Evolutionary conservation across 2,797 vertebrate genomes (phyloP), one percentile per base, ranked within the genome.

Genomic region (Falco peregrinus): DNA sequence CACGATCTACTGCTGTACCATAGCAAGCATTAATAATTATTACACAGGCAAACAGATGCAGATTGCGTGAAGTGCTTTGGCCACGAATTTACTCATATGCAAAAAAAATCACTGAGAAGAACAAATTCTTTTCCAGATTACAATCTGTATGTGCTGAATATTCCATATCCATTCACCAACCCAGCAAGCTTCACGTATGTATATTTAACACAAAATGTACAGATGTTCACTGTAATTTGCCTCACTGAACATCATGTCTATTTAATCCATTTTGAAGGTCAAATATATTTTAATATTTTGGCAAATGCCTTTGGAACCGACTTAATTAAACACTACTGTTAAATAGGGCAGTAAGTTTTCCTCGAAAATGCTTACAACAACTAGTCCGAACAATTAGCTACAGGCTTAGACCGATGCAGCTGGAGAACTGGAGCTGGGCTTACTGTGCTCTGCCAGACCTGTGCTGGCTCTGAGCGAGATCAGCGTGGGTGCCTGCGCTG

Each of bases 201-300:
- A 73, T 78, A 88, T 94, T 93, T 89, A 91, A 92, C 50, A 87
- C 28, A 92, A 78, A 91, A 83, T 6, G 47, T 92, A 86, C 90
- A 96, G 92, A 95, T 86, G 87, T 88, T 96, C 70, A 45, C 67
- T 88, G 67, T 76, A 90, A 95, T 96, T 89, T 94, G 85, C 91
- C 70, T 95, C 26, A 5, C 63, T 95, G 93, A 96, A 88, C 85
- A 89, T 91, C 74, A 51, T 64, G 83, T 65, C 80, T 89, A 89
- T 81, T 91, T 91, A 86, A 94, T 95, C 59, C 31, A 51, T 91
- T 95, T 47, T 93, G 95, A 95, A 95, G 94, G 94, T 94, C 92
- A 96, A 96, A 94, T 94, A 76, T 92, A 96, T 93, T 94, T 96
- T 93, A 93, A 61, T 88, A 82, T 92, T 97, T 94, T 89, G 85